These are phyloP conservation scores for Suncus etruscus DNA, from an alignment of 2,113 vertebrate species.

Conservation along the genomic window DNA sequence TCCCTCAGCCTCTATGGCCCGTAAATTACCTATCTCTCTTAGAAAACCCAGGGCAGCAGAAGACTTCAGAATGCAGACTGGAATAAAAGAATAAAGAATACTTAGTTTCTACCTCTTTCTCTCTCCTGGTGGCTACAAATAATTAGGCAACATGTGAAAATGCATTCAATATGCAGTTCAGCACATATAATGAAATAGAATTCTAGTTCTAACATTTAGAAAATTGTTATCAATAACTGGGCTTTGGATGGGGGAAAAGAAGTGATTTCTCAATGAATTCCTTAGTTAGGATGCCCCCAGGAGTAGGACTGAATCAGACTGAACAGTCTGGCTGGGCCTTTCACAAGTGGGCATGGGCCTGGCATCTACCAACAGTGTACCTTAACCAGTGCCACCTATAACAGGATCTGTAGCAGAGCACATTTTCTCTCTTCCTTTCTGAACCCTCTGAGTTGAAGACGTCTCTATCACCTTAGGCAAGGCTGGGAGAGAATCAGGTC, in stretches of 20 bases:
- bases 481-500: background rate
- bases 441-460: background rate
- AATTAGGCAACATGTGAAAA: background rate
- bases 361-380: background rate
- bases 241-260: background rate
- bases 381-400: background rate
- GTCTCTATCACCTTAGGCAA: background rate
- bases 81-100: too few species aligned
- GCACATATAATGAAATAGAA: background rate
- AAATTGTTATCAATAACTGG: background rate
- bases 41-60: too few species aligned
- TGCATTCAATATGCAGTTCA: background rate
- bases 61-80: too few species aligned
- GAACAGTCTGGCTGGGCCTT: background rate
- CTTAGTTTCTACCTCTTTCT: too few species aligned
- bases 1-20: too few species aligned
- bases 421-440: too few species aligned
- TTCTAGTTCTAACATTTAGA: background rate
- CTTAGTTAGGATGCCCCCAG: background rate
- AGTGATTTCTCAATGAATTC: background rate
- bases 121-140: too few species aligned
- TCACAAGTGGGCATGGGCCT: rapidly evolving
- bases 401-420: background rate
- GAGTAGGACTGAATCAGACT: background rate
- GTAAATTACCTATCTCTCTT: too few species aligned